These are phyloP conservation scores for Fragum whitleyi DNA, from an alignment of 2,888 invertebrate species.

Conservation along the genomic window DNA sequence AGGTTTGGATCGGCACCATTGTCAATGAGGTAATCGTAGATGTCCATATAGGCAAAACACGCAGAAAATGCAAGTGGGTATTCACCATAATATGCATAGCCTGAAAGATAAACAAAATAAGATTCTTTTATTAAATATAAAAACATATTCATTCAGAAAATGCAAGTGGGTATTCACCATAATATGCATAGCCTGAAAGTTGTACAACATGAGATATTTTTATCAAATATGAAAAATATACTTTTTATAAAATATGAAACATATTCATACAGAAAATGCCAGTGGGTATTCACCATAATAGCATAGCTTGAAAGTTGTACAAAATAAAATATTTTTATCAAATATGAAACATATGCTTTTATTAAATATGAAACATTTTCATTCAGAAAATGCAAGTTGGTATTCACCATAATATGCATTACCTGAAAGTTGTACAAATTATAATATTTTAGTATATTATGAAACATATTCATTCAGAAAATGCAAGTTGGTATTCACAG, in stretches of 20 bases:
- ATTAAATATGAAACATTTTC: conserved; percentile 86
- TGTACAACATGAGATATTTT: too few species aligned
- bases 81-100: conserved; percentile 98
- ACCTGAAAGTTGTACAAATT: too few species aligned
- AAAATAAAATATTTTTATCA: too few species aligned
- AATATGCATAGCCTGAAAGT: conserved; percentile 94
- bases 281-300: conserved; percentile 99
- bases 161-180: conserved; percentile 98
- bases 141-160: conserved; percentile 99
- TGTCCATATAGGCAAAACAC: conserved; percentile 98
- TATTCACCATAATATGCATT: conserved; percentile 98
- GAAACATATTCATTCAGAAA: conserved; percentile 99
- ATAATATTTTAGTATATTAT: too few species aligned
- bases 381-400: conserved; percentile 98
- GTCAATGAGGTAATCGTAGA: conserved; percentile 97
- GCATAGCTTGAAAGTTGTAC: conserved; percentile 91
- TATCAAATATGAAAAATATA: too few species aligned
- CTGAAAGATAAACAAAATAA: conserved; percentile 84
- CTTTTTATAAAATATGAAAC: too few species aligned
- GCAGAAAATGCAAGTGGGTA: conserved; percentile 99
- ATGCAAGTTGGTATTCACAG: conserved; percentile 98
- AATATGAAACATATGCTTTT: too few species aligned
- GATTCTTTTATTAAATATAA: neutral
- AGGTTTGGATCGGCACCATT: conserved; percentile 97
- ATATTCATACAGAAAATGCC: conserved; percentile 99